Evolutionary conservation across 1,140 invertebrate species (phyloP).

Genomic region (Atta texana): DNA sequence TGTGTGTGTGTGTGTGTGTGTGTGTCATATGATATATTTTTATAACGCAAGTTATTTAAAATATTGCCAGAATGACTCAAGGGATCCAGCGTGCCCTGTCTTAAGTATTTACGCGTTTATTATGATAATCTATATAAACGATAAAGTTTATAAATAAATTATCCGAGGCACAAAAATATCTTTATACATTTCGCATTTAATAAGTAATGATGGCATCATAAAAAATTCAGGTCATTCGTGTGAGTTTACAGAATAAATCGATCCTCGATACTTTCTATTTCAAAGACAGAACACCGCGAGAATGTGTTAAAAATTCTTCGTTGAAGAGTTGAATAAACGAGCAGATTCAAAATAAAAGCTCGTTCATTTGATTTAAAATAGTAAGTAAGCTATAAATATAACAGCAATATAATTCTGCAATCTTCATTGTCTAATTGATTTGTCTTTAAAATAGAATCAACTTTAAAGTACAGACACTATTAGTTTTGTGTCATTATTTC

Average conservation of each 20-base stretch:
- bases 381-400: constrained; percentile 9
- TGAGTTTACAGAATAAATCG: constrained; percentile 19
- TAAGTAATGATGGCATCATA: constrained; percentile 9
- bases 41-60: constrained; percentile 18
- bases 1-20: no score
- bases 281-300: neutral
- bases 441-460: neutral
- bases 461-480: neutral
- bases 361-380: neutral
- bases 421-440: neutral
- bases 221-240: constrained; percentile 20
- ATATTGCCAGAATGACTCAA: neutral
- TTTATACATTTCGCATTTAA: constrained; percentile 37
- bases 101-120: neutral
- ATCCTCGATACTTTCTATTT: neutral
- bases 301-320: neutral
- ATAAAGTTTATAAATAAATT: constrained; percentile 24
- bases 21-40: neutral
- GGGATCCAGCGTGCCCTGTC: neutral
- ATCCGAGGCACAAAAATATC: constrained; percentile 7
- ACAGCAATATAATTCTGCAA: neutral
- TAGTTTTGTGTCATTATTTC: neutral
- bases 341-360: neutral
- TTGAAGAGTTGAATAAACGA: neutral
- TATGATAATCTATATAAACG: neutral